Evolutionary conservation across 2,888 invertebrate species (phyloP), one percentile per base, ranked within the genome.

Genomic region (Harpalus rubripes): DNA sequence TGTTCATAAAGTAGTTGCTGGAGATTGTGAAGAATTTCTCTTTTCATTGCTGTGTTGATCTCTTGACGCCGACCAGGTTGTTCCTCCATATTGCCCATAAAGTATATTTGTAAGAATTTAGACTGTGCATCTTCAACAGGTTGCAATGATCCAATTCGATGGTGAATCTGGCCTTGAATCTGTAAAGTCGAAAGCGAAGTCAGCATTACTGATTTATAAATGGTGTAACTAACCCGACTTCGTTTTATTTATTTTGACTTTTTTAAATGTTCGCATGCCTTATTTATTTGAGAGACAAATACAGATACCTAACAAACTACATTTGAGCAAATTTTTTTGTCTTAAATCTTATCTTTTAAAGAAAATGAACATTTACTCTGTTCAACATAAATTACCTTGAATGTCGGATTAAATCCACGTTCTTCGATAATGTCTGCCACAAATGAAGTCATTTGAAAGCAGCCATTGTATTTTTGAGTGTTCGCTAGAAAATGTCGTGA

Each of bases 101-200:
- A 88, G 81, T 88, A 89, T 56, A 89, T 88, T 87, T 88, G 86
- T 39, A 88, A 80, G 79, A 87, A 87, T 85, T 86, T 86, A 80
- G 86, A 85, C 41, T 86, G 76, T 72, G 63, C 59, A 86, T 87
- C 87, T 74, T 56, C 32, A 0, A 86, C 63, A 72, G 87, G 87
- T 80, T 86, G 84, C 76, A 86, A 44, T 22, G 78, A 82, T 41
- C 85, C 85, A 59, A 72, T 81, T 58, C 68, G 79, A 85, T 87
- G 84, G 84, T 87, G 85, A 78, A 87, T 85, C 83, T 87, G 85
- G 18, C 87, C 84, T 84, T 85, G 85, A 26, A 22, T 22, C 22
- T 22, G 22, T 22, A 22, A 2, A 22, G 15, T 59, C 59, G 22
- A 22, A 22, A 22, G 22, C 22, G 22, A 22, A 22, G 22, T 22